Percentiles rank a stretch among this genome's conserved stretches.
phyloP scores from a whole-genome alignment of 2,888 invertebrate species.

The Pristionchus mayeri region DNA sequence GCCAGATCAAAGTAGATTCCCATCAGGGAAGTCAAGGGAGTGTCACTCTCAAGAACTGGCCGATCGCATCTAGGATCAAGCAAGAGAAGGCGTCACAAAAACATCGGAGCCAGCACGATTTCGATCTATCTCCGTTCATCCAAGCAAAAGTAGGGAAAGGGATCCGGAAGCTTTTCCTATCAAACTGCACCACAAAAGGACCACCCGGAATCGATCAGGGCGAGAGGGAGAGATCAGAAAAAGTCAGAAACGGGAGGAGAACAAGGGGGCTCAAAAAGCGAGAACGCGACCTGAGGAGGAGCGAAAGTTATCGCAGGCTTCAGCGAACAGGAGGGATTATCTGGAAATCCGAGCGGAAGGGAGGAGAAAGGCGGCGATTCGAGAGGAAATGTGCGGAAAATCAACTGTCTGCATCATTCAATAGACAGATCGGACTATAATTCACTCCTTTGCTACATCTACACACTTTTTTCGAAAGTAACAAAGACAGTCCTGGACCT shows the following conservation, averaged over 20 bases:
- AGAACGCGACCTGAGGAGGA: conserved; percentile 13
- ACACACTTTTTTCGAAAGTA: too few species aligned
- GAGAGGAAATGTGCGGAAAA: too few species aligned
- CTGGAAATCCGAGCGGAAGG: conserved; percentile 18
- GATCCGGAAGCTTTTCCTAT: not conserved
- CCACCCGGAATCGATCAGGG: not conserved
- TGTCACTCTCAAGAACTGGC: not conserved
- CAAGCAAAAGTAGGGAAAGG: too few species aligned
- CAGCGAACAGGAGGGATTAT: conserved; percentile 3
- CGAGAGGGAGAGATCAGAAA: not conserved
- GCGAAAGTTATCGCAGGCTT: conserved; percentile 13
- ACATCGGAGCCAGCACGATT: not conserved
- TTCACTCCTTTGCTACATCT: too few species aligned
- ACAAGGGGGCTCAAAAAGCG: not conserved
- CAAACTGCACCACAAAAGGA: not conserved
- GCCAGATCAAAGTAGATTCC: too few species aligned
- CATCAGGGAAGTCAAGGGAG: not conserved
- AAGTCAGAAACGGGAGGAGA: conserved; percentile 34
- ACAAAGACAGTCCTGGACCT: too few species aligned
- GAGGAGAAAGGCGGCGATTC: conserved; percentile 2
- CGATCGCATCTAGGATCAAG: conserved; percentile 7
- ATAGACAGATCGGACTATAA: too few species aligned
- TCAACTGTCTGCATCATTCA: too few species aligned
- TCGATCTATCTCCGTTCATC: too few species aligned
- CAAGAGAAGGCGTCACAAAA: not conserved